Base-by-base conservation (phyloP, 2,797 vertebrate species). In the Diplodus sargus region DNA sequence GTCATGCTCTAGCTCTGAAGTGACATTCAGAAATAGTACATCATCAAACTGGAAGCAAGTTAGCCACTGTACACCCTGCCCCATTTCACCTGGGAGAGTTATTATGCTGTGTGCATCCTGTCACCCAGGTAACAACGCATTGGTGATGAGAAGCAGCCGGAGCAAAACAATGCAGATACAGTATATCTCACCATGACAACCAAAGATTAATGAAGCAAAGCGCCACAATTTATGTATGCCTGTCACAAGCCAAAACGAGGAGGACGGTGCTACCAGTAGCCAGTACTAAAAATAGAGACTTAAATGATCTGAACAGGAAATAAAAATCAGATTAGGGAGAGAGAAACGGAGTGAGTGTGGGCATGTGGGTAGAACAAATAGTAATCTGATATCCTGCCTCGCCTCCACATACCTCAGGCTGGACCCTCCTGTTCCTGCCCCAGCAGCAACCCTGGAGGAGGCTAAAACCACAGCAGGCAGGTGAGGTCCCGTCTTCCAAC, bases 391-490 rank as follows among this genome's bases (percentile, higher is more conserved):
- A 4, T 47, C 30, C 39, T 2, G 3, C 39, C 3, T 18, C 66
- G 18, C 6, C 18, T 73, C 54, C n/a, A 84, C 89, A 62, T 94
- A 95, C 95, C 95, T 96, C 91, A 18, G 95, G 95, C 78, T 94
- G 94, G 74, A 95, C 93, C 76, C 93, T 93, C 68, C 93, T 85
- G 79, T 83, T 94, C 57, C 92, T 88, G 64, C 90, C 87, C 94
- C 94, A 95, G 92, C 93, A 95, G 91, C 93, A 94, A 58, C 91
- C 84, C 57, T 89, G 89, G 23, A 93, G 86, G 75, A 94, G 77
- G 78, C 89, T 92, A 91, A 94, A 92, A 47, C 93, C 91, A 90
- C 95, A 94, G 89, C 93, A 95, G 86, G 81, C 60, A 56, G 89
- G 75, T 66, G 93, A 89, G 53, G 88, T 93, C 85, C 87, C 74